Evolutionary conservation across 2,113 vertebrate genomes (phyloP), one percentile per base, ranked within the genome.

Genomic region (Puntigrus tetrazona): DNA sequence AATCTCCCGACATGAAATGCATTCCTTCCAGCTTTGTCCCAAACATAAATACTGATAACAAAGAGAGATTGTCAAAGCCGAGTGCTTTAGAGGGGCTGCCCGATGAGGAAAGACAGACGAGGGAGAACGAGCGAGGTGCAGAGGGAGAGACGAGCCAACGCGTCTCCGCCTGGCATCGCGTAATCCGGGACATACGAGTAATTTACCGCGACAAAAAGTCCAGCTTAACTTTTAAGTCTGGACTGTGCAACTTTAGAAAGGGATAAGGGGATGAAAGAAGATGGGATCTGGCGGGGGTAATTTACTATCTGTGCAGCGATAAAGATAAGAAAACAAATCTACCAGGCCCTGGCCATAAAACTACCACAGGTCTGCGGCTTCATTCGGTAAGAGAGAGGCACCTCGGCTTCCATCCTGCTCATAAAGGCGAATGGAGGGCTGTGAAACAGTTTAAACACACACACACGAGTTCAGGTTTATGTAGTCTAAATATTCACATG

Each of bases 21-120:
- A 88, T 88, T 88, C 88, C 88, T 87, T 84, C 86, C 81, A 89
- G 78, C 81, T 89, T 86, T 79, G 77, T 87, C 84, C 78, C 79
- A 83, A 89, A 86, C 86, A 85, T 89, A 89, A 89, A 87, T 82
- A 86, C 86, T 78, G 86, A 89, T 87, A 87, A 89, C 78, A 85
- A 82, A 89, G 86, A 85, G 82, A 84, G 84, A 88, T 79, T 88
- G 87, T 88, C 57, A 85, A 63, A 86, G 84, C 45, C 75, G 31
- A 18, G 63, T 55, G 31, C 80, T 82, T 85, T 74, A 85, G 45
- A 82, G 74, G 34, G 74, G 50, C 59, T 34, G 81, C 82, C 57
- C 63, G 70, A 86, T 84, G 87, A 88, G 73, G 61, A 84, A 86
- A 88, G 78, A 86, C 87, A 88, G 84, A 78, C 79, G 47, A 83